Evolutionary conservation across 2,797 vertebrate genomes (phyloP).

Genomic region (Peromyscus melanophrys): DNA sequence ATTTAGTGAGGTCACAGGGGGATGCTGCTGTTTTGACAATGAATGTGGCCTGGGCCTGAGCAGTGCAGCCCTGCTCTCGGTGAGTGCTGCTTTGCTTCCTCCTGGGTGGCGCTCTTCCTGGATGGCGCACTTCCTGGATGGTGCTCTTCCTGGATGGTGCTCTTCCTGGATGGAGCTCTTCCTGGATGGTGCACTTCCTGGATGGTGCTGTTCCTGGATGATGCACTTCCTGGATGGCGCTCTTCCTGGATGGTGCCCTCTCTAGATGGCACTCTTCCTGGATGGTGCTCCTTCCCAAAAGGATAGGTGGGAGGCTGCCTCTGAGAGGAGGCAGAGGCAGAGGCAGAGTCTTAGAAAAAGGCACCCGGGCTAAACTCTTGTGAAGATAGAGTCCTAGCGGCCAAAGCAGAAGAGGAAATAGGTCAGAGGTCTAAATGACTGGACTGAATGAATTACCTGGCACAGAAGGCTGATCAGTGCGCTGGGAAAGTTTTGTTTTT

Average conservation of each 20-base stretch:
- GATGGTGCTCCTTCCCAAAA: neutral
- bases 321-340: neutral
- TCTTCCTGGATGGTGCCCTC: too few species aligned
- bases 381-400: neutral
- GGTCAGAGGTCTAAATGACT: neutral
- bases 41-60: fast-evolving
- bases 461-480: neutral
- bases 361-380: neutral
- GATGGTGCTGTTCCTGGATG: too few species aligned
- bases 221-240: too few species aligned
- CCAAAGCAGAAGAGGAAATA: neutral
- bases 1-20: neutral
- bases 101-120: too few species aligned
- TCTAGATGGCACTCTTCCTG: too few species aligned
- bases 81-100: neutral
- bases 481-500: neutral
- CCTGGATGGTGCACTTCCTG: too few species aligned
- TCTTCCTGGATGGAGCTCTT: fast-evolving
- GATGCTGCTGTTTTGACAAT: neutral
- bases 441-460: fast-evolving
- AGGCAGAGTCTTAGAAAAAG: neutral
- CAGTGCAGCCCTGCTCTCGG: fast-evolving
- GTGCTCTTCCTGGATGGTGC: too few species aligned
- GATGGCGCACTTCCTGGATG: too few species aligned
- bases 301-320: neutral